Base-by-base conservation (phyloP, 2,888 invertebrate species). In the Pseudococcus jackbeardsleyi region DNA sequence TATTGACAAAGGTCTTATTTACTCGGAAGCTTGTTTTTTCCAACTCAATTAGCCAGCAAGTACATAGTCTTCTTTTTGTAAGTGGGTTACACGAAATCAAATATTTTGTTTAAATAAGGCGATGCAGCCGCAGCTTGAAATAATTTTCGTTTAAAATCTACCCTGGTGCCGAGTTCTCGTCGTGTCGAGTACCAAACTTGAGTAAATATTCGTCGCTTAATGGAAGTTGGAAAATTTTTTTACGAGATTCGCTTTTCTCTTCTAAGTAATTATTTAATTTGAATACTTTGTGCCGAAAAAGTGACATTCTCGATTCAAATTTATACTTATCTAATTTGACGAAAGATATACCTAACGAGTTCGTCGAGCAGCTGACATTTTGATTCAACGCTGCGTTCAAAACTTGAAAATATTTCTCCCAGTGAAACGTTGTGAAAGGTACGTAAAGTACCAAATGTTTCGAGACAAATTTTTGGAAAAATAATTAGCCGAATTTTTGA, bases 1-100 rank as follows among this genome's bases (percentile, higher is more conserved):
- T 39, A 79, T 79, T 79, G 79, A 79, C 79, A 46, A 79, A 42
- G 42, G 42, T 42, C n/a, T 42, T 79, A 42, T 79, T 79, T 79
- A 42, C 39, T 42, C n/a, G 17, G 11, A 79, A 26, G n/a, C 42
- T 72, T n/a, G 26, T 79, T 79, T 79, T 72, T 72, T 72, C 12
- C n/a, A 79, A 39, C 77, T 15, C 77, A 17, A 77, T 77, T 77
- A 77, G 26, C 26, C 17, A 19, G 7, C n/a, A 7, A 19, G 59
- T 19, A 19, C 59, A 9, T 59, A 1, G 59, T 59, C 0, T 19
- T 59, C 19, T 59, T 50, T 15, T 50, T 15, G 17, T 1, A 50
- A 50, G 50, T 50, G 15, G 50, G 50, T 15, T 12, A 50, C 50
- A 15, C 5, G 59, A 19, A 59, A 59, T 19, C 59, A 59, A 59